Conservation (phyloP, 2,113 vertebrate genomes). For the Orthochromis malagaraziensis region DNA sequence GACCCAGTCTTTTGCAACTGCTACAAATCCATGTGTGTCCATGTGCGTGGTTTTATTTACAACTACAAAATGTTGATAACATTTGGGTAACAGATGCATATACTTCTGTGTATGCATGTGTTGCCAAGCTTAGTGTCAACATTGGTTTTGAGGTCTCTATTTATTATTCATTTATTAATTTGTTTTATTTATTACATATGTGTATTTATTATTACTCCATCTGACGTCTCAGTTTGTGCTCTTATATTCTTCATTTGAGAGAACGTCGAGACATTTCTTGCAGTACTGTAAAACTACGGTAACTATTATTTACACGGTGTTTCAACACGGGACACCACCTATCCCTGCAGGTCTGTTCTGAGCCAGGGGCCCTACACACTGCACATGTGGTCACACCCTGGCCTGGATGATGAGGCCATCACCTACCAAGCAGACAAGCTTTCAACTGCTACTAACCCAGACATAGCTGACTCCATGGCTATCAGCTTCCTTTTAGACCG, state of each 20-base stretch:
- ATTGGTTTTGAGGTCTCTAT: not conserved
- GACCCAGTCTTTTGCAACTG: not conserved
- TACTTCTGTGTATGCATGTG: not conserved
- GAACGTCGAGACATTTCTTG: not conserved
- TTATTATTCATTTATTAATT: not conserved
- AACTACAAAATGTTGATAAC: not conserved
- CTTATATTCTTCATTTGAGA: not conserved
- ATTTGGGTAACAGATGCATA: not conserved
- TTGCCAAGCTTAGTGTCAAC: not conserved
- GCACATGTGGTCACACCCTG: slow-evolving; percentile 72
- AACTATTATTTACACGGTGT: not conserved
- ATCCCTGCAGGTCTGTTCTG: slow-evolving; percentile 54
- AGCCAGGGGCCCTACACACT: slow-evolving; percentile 69
- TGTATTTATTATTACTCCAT: not conserved
- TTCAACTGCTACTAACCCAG: slow-evolving; percentile 71
- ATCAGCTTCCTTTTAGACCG: slow-evolving; percentile 71
- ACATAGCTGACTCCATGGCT: slow-evolving; percentile 65
- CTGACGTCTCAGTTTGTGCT: not conserved
- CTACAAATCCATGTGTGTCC: not conserved
- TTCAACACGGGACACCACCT: not conserved
- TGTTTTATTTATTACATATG: not conserved
- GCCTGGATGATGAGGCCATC: slow-evolving; percentile 55
- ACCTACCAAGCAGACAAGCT: slow-evolving; percentile 72
- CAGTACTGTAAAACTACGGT: not conserved
- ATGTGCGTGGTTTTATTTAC: not conserved